A percentile compares a stretch with the other conserved stretches of the same genome.
phyloP scores from a whole-genome alignment of 2,113 vertebrate species.

The Eulacestoma nigropectus region DNA sequence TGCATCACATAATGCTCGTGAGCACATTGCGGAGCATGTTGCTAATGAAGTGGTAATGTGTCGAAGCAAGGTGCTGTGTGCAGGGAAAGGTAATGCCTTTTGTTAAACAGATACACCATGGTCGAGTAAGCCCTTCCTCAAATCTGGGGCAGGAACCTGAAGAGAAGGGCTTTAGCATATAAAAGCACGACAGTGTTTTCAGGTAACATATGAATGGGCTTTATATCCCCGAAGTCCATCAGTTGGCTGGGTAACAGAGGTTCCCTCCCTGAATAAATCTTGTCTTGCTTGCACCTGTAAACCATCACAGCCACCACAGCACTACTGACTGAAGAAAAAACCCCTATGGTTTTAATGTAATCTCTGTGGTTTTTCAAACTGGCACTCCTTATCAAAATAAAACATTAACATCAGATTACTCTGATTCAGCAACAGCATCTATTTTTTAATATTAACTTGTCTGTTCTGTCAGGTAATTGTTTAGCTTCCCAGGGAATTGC shows the following conservation, averaged over 20 bases:
- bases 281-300: neutral
- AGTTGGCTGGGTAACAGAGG: neutral
- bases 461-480: slow-evolving; percentile 12
- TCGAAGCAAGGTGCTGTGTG: neutral
- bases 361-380: neutral
- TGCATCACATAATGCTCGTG: neutral
- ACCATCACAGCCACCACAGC: neutral
- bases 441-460: slow-evolving; percentile 15
- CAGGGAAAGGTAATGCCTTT: neutral
- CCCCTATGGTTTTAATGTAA: neutral
- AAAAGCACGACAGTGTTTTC: neutral
- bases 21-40: neutral
- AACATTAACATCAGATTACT: slow-evolving; percentile 4
- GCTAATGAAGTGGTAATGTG: neutral
- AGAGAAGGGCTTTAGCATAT: neutral
- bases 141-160: neutral
- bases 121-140: neutral
- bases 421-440: slow-evolving; percentile 11
- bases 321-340: neutral
- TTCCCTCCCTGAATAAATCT: neutral
- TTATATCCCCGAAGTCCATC: neutral
- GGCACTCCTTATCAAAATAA: neutral
- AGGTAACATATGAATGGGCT: neutral
- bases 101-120: neutral
- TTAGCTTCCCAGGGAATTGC: neutral